These are phyloP conservation scores for Apostichopus leukothele DNA, from an alignment of 53 echinoderm and acorn worm genomes.

Conservation along the genomic window DNA sequence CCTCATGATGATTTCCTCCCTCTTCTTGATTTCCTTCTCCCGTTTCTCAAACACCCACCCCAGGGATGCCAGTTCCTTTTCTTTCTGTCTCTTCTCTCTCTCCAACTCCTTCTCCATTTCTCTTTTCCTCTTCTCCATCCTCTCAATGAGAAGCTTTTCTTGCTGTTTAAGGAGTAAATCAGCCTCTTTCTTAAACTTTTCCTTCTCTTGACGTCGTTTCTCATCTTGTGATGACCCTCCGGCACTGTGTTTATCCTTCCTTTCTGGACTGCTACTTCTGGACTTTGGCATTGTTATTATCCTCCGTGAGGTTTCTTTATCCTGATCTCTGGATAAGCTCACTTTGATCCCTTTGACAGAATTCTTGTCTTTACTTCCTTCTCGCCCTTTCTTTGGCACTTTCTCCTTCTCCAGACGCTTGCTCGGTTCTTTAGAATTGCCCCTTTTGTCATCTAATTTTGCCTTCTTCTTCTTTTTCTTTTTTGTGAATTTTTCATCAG, in stretches of 20 bases:
- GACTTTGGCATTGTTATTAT: conserved; percentile 48
- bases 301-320: conserved; percentile 41
- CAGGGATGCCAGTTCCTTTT: conserved; percentile 51
- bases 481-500: conserved; percentile 14
- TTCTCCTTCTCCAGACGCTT: conserved; percentile 39
- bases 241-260: conserved; percentile 34
- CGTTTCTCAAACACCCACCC: conserved; percentile 57
- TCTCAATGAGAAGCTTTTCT: conserved; percentile 50
- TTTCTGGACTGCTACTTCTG: conserved; percentile 32
- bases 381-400: not conserved
- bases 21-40: conserved; percentile 52
- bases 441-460: conserved; percentile 38
- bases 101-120: conserved; percentile 64
- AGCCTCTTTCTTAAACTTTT: conserved; percentile 44
- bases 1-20: conserved; percentile 42
- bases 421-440: conserved; percentile 40
- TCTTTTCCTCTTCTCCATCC: conserved; percentile 64
- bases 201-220: conserved; percentile 9
- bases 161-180: conserved; percentile 61
- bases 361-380: not conserved
- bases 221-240: not conserved
- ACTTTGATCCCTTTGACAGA: conserved; percentile 29
- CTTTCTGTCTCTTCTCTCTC: conserved; percentile 50
- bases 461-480: conserved; percentile 61
- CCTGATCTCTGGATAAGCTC: conserved; percentile 31